Evolutionary conservation across 2,797 vertebrate genomes (phyloP), one percentile per base, ranked within the genome.

Genomic region (Neoniphon sammara): DNA sequence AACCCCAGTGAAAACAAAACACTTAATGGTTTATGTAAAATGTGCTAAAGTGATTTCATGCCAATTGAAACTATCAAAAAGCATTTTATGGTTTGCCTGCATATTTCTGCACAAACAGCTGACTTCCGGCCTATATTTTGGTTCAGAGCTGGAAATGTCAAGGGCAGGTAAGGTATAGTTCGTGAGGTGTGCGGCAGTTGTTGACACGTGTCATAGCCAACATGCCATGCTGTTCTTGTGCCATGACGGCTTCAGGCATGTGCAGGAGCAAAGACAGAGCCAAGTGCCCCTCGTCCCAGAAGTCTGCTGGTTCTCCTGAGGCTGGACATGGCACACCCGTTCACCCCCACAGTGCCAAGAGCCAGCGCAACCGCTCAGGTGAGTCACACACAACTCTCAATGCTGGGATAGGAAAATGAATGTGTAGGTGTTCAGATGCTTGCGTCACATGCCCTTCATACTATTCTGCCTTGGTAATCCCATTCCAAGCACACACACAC

Each of bases 291-390:
- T 76, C 60, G 17, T 83, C 82, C 3, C 60, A 66, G 21, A 92
- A 70, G 44, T 83, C 75, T 5, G 39, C 23, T 0, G n/a, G 30
- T 50, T 30, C 81, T 57, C 81, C 55, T 1, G 75, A 70, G 6
- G 1, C 18, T 23, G 71, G 39, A 2, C 4, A 3, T 23, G 46
- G 42, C 21, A 34, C 77, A 27, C 27, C 88, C 27, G 49, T 25
- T 0, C 81, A 84, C 4, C 83, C 90, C 0, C 91, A 85, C 79
- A 94, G 93, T 0, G 85, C 91, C 42, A 93, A 78, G 64, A 77
- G 77, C 7, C 73, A 62, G 0, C 75, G 60, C 83, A 91, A 74
- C 77, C 64, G 46, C 49, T 75, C 92, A 63, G 93, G 95, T 94
- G 68, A 75, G 81, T 18, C 12, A 8, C 34, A 20, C 42, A 47